Evolutionary conservation across 2,888 invertebrate genomes (phyloP).

Genomic region (Andrena dorsata): DNA sequence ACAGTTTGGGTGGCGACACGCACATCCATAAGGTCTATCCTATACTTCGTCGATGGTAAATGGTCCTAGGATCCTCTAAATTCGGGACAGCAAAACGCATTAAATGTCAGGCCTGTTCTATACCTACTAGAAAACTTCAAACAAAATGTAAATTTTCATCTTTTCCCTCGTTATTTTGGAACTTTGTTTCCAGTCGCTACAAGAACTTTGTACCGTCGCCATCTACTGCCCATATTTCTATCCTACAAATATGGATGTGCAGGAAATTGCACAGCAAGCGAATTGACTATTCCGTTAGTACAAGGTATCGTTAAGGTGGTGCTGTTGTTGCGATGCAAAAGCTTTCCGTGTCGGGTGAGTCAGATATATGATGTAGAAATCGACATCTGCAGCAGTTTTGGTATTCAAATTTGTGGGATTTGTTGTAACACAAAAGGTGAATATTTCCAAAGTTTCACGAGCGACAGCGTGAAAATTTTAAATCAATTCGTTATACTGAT

Average conservation of each 20-base stretch:
- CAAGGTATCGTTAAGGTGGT: conserved; percentile 43
- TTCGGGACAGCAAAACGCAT: too few species aligned
- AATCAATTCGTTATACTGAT: conserved; percentile 8
- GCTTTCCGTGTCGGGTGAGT: conserved; percentile 59
- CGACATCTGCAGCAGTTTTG: conserved; percentile 33
- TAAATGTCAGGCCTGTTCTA: too few species aligned
- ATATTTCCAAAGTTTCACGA: conserved; percentile 12
- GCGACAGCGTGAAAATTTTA: not conserved
- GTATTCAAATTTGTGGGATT: conserved; percentile 25
- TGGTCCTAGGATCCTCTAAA: too few species aligned
- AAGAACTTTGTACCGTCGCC: not conserved
- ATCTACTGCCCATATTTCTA: conserved; percentile 7
- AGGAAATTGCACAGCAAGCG: conserved; percentile 10
- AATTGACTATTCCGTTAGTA: conserved; percentile 42
- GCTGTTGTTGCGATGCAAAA: conserved; percentile 49
- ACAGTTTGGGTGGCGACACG: too few species aligned
- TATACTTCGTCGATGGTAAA: too few species aligned
- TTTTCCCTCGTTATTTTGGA: too few species aligned
- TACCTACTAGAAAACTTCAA: too few species aligned
- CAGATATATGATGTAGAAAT: conserved; percentile 59
- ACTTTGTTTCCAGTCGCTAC: too few species aligned
- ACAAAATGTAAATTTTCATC: too few species aligned
- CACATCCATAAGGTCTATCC: too few species aligned
- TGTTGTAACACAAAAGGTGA: conserved; percentile 47
- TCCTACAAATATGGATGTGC: not conserved